Base-by-base conservation (phyloP, 2,888 invertebrate genomes). In the Nymphalis urticae region DNA sequence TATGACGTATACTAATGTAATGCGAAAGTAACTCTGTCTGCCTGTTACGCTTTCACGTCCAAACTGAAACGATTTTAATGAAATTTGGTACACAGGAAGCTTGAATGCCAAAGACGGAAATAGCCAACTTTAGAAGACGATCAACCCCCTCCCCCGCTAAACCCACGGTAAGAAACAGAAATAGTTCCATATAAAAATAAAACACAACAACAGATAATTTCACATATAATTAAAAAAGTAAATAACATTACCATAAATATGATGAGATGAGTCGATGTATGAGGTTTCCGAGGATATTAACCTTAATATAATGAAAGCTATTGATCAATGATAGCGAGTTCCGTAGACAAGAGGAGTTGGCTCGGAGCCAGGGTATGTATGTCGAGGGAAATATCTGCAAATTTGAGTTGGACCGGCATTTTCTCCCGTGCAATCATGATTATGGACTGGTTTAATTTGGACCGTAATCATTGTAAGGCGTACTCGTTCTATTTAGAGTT, bases 301-400 rank as follows among this genome's bases (percentile, higher is more conserved):
- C 53, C 53, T 24, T 53, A 42, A 42, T 42, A 42, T 53, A 53
- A 53, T 24, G 24, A 53, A 53, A 16, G 27, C 21, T 42, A 24
- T 21, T 53, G 24, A 24, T 53, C 24, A 53, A 24, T 13, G 24
- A 53, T 53, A 16, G 24, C 6, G 53, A 24, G 53, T 27, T 21
- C 24, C 10, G 16, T 21, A 27, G 53, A 53, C 53, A 53, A 16
- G 53, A 24, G 24, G 24, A 51, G 24, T 66, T 66, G 66, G 53
- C 66, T 66, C n/a, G 0, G n/a, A 48, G 66, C 66, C 66, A 66
- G 60, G 21, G 6, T 27, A 21, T 51, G 19, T 50, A 53, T 53
- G 53, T 16, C 16, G 5, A 16, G 24, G 13, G 53, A 53, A 51
- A 53, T 53, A 42, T 42, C 42, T 42, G 42, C 13, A 13, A 42